Percentiles rank a stretch among this genome's conserved stretches.
Conservation (phyloP, 1,140 invertebrate species). For the Maniola jurtina region DNA sequence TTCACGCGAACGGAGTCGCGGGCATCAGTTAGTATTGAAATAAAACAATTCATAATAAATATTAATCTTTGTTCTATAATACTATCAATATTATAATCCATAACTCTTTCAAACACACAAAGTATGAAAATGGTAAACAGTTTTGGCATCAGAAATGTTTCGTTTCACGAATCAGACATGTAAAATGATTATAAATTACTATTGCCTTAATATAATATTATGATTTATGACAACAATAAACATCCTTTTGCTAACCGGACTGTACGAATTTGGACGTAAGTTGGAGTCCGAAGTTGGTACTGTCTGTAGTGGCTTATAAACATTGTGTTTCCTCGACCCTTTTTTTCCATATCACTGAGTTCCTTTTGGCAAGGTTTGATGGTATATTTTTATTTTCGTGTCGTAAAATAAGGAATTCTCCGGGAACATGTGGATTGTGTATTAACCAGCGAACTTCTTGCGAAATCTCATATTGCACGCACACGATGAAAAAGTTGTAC, state of each 20-base stretch:
- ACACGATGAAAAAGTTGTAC: background rate
- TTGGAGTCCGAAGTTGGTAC: background rate
- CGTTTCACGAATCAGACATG: too few relatives aligned
- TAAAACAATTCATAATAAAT: too few relatives aligned
- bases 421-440: constrained; percentile 14
- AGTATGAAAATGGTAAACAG: too few relatives aligned
- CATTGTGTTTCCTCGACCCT: constrained; percentile 4
- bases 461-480: background rate
- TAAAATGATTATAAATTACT: too few relatives aligned
- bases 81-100: too few relatives aligned
- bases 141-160: too few relatives aligned
- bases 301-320: constrained; percentile 16
- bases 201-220: too few relatives aligned
- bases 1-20: too few relatives aligned
- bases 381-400: constrained; percentile 23
- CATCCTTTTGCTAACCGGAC: background rate
- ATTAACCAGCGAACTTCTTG: constrained; percentile 13
- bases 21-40: too few relatives aligned
- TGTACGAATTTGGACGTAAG: background rate
- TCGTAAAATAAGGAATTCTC: constrained; percentile 24
- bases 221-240: background rate
- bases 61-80: too few relatives aligned
- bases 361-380: constrained; percentile 16
- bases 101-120: too few relatives aligned
- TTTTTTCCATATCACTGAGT: constrained; percentile 9